These are phyloP conservation scores for Sialis fuliginosa DNA, from an alignment of 2,888 invertebrate species.

Conservation along the genomic window DNA sequence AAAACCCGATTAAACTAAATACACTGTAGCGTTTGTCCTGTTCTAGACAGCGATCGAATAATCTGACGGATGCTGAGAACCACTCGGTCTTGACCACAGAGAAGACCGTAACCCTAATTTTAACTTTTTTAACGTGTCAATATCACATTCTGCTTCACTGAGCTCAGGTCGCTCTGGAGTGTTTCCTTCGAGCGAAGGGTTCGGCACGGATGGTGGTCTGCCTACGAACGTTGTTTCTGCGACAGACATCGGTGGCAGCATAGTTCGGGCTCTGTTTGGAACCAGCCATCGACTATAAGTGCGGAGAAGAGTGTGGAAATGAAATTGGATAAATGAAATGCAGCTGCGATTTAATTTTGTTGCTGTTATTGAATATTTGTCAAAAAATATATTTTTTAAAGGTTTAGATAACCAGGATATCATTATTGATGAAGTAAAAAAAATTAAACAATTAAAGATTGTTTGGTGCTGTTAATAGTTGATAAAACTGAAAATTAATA, in stretches of 20 bases:
- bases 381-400: too few species aligned
- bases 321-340: too few species aligned
- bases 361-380: too few species aligned
- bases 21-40: not conserved
- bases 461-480: too few species aligned
- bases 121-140: slow-evolving; percentile 53
- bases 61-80: slow-evolving; percentile 45
- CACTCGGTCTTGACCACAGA: slow-evolving; percentile 47
- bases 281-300: slow-evolving; percentile 29
- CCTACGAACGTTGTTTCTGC: slow-evolving; percentile 36
- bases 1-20: not conserved
- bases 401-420: too few species aligned
- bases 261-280: slow-evolving; percentile 34
- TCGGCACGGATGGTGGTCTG: slow-evolving; percentile 12
- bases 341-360: too few species aligned
- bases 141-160: slow-evolving; percentile 54
- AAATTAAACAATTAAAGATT: too few species aligned
- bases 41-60: slow-evolving; percentile 56
- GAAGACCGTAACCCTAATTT: slow-evolving; percentile 51
- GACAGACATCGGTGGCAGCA: slow-evolving; percentile 42
- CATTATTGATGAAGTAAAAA: too few species aligned
- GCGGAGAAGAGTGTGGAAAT: too few species aligned
- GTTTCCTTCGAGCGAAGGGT: slow-evolving; percentile 19
- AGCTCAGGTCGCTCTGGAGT: slow-evolving; percentile 38
- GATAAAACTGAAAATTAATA: too few species aligned